Evolutionary conservation across 2,113 vertebrate species (phyloP).

Genomic region (Apeltes quadracus): DNA sequence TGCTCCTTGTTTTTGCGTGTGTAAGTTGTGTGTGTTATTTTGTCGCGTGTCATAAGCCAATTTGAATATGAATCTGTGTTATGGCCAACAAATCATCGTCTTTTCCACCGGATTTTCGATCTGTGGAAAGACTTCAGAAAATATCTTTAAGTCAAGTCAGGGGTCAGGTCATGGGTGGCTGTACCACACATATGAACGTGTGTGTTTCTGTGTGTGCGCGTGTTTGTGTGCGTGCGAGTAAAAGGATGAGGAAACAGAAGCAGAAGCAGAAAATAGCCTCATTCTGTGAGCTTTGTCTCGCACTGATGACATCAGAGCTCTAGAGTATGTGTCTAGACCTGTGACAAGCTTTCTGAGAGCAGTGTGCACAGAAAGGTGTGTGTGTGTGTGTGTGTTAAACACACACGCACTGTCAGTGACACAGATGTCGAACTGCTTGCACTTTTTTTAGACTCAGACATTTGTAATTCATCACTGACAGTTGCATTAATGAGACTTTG

Average conservation of each 20-base stretch:
- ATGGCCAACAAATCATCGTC: conserved; percentile 28
- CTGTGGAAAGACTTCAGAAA: conserved; percentile 31
- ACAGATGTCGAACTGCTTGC: conserved; percentile 50
- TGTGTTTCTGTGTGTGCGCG: conserved; percentile 33
- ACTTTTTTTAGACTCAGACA: conserved; percentile 18
- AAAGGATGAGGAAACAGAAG: conserved; percentile 65
- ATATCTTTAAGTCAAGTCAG: conserved; percentile 48
- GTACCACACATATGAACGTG: conserved; percentile 36
- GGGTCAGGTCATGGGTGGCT: conserved; percentile 51
- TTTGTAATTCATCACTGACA: conserved; percentile 25
- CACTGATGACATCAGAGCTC: conserved; percentile 74
- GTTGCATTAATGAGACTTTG: conserved; percentile 26
- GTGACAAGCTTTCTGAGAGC: conserved; percentile 66
- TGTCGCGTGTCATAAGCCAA: conserved; percentile 2
- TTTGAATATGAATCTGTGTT: conserved; percentile 25
- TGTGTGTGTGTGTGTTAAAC: conserved; percentile 27
- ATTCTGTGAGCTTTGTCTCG: conserved; percentile 29
- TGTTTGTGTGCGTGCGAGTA: conserved; percentile 36
- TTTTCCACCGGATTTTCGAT: conserved; percentile 21
- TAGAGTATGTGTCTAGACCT: conserved; percentile 68
- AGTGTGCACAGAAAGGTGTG: conserved; percentile 44
- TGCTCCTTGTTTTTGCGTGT: conserved; percentile 2
- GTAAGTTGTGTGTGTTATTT: not conserved
- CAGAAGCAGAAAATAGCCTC: conserved; percentile 45
- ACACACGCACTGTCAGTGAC: conserved; percentile 40